phyloP scores from a whole-genome alignment of 1,140 invertebrate genomes.

The Pantala flavescens region DNA sequence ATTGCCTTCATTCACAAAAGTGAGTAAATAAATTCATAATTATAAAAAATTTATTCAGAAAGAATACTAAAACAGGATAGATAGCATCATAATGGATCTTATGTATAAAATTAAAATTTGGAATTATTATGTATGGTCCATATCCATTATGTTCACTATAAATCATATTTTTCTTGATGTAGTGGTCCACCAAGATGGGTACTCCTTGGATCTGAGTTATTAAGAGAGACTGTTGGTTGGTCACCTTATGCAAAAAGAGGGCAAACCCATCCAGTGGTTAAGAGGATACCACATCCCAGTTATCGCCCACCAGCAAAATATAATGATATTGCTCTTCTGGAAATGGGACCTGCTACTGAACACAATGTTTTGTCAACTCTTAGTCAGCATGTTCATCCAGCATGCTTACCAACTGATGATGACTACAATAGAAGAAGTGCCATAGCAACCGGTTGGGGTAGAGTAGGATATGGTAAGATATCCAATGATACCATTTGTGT shows the following conservation, averaged over 20 bases:
- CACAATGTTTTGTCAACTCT: not conserved
- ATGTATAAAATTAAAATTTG: too few species aligned
- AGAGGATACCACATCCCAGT: not conserved
- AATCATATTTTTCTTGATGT: too few species aligned
- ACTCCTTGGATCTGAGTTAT: not conserved
- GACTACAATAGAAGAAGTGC: not conserved
- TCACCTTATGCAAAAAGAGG: not conserved
- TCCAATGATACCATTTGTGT: too few species aligned
- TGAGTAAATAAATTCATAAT: not conserved
- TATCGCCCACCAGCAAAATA: constrained; percentile 27
- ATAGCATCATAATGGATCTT: too few species aligned
- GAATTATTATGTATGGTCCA: too few species aligned
- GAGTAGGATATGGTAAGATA: constrained; percentile 15
- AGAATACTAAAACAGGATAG: too few species aligned
- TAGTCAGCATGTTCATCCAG: too few species aligned
- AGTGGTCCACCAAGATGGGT: constrained; percentile 3
- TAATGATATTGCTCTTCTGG: constrained; percentile 6
- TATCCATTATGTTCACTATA: too few species aligned
- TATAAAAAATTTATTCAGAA: too few species aligned
- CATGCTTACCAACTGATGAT: not conserved
- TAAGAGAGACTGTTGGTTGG: not conserved
- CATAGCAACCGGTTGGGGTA: not conserved
- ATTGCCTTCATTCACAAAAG: constrained; percentile 31
- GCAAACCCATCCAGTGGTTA: not conserved
- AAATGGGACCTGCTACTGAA: not conserved